Conservation (phyloP, 2,888 invertebrate genomes). For the Apotomis turbidana region DNA sequence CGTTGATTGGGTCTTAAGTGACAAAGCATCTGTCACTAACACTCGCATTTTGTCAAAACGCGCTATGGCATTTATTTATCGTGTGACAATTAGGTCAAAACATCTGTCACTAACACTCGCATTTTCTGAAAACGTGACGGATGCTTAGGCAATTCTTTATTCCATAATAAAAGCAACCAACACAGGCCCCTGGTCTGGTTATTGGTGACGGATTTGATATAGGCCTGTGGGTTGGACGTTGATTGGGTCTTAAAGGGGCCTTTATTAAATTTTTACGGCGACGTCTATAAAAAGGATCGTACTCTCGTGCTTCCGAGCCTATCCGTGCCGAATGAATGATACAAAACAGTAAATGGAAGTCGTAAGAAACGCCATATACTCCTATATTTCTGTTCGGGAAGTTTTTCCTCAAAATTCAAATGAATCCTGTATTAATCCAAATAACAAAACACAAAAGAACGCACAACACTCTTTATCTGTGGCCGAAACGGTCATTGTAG, state of each 20-base stretch:
- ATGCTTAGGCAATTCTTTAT: too few species aligned
- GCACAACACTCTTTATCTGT: too few species aligned
- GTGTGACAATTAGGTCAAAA: too few species aligned
- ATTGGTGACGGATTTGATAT: neutral
- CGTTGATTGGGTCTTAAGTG: conserved; percentile 18
- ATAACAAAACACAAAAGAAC: too few species aligned
- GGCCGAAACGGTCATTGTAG: too few species aligned
- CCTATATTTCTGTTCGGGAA: neutral
- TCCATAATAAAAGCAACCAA: too few species aligned
- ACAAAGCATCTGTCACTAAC: too few species aligned
- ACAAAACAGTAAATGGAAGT: neutral
- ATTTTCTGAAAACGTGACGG: too few species aligned
- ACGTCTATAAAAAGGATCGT: conserved; percentile 15
- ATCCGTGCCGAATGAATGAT: neutral
- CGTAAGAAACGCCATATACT: neutral
- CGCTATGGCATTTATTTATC: too few species aligned
- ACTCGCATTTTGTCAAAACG: too few species aligned
- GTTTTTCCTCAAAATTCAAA: too few species aligned
- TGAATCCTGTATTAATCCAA: neutral
- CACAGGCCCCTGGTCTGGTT: neutral
- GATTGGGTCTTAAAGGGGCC: conserved; percentile 19
- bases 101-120: too few species aligned
- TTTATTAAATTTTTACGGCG: conserved; percentile 20
- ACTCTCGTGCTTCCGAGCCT: conserved; percentile 6
- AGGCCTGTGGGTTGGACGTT: conserved; percentile 11